Evolutionary conservation across 2,113 vertebrate genomes (phyloP), one percentile per base, ranked within the genome.

Genomic region (Opisthocomus hoazin): DNA sequence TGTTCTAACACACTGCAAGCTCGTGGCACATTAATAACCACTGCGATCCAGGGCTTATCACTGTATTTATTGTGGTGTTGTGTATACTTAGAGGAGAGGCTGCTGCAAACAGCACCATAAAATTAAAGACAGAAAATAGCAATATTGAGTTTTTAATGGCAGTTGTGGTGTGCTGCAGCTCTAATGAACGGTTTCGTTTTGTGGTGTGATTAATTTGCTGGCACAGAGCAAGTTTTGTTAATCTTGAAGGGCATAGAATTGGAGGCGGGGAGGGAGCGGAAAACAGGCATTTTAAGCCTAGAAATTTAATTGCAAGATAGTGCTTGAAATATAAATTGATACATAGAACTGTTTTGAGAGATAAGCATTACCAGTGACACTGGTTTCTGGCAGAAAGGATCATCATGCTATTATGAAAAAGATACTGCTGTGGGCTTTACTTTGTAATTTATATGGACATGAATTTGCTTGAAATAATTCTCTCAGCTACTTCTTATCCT

Each of bases 221-320:
- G 87, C 89, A 80, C 54, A 46, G 74, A 84, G 50, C 32, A 88
- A 73, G 19, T 51, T 94, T 93, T 89, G 76, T 96, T 96, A 79
- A 91, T 91, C 93, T 94, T 86, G 36, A 71, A 97, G 78, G 68
- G 83, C 75, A 53, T 34, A 63, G 53, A 58, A 60, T 14, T 85
- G 66, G 60, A 83, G 85, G 39, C 23, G 24, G 21, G 10, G 36
- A 89, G 75, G 46, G 68, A 64, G 37, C 30, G 58, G 19, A 80
- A 89, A 97, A 70, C 12, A 70, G n/a, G 22, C 81, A 73, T 90
- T 96, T 95, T 91, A 92, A 96, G 48, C 41, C 41, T 43, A 68
- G 73, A 94, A 91, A 93, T 93, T 70, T 93, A 97, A 94, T 96
- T 91, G 87, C 75, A 84, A 94, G 66, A 84, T 76, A 94, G 75